Conservation (phyloP, 1,140 invertebrate species). For the Bombus balteatus region DNA sequence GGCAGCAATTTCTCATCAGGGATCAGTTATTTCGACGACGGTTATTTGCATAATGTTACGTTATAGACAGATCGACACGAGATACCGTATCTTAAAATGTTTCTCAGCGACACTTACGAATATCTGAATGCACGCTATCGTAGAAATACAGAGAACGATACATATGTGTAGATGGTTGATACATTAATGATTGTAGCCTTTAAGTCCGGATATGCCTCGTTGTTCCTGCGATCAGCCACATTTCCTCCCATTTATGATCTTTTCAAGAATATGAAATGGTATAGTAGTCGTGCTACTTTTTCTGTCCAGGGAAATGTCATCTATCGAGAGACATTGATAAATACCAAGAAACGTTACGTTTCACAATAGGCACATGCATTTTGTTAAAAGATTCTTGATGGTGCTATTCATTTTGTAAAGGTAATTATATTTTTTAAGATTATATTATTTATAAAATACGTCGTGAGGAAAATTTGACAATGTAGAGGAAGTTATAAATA, state of each 20-base stretch:
- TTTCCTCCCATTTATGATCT: neutral
- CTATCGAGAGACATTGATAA: neutral
- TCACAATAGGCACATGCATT: neutral
- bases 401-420: neutral
- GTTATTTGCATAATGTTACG: conserved; percentile 16
- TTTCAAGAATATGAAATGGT: neutral
- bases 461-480: too few relatives aligned
- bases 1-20: conserved; percentile 2
- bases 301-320: neutral
- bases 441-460: too few relatives aligned
- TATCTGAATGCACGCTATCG: neutral
- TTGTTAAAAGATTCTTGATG: neutral
- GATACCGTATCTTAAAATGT: neutral
- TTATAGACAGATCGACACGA: neutral
- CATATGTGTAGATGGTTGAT: neutral
- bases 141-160: neutral
- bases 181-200: neutral
- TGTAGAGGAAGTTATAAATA: too few relatives aligned
- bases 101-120: neutral
- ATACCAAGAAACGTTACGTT: neutral
- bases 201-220: neutral
- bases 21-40: conserved; percentile 3
- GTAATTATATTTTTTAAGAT: neutral
- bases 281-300: neutral
- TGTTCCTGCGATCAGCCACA: neutral